A percentile compares a stretch with the other conserved stretches of the same genome.
phyloP scores from a whole-genome alignment of 2,113 vertebrate genomes.

The Odontophorus gujanensis region DNA sequence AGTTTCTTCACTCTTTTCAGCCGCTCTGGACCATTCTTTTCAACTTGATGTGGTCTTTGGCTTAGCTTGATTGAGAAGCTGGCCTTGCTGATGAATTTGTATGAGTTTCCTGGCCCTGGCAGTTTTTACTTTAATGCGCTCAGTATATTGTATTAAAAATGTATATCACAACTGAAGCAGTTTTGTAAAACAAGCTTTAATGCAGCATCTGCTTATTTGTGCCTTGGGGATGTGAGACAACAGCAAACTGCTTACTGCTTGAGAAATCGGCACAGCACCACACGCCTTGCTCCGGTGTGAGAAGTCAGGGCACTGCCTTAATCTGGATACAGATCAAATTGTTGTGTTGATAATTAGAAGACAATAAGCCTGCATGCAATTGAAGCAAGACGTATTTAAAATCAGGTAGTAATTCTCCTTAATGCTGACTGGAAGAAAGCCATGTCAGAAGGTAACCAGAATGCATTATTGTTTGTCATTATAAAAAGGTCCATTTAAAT shows the following conservation, averaged over 20 bases:
- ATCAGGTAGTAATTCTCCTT: constrained; percentile 58
- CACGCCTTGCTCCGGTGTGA: constrained; percentile 23
- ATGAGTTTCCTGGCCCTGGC: constrained; percentile 55
- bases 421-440: constrained; percentile 59
- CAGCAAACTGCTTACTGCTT: constrained; percentile 70
- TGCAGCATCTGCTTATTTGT: constrained; percentile 73
- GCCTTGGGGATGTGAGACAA: constrained; percentile 58
- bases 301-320: constrained; percentile 49
- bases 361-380: constrained; percentile 56
- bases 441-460: constrained; percentile 43
- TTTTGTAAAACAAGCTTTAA: constrained; percentile 73
- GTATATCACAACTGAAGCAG: constrained; percentile 73
- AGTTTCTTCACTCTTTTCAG: constrained; percentile 21
- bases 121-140: constrained; percentile 40
- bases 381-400: constrained; percentile 53
- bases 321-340: constrained; percentile 45
- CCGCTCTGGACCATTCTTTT: background rate
- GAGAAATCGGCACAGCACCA: constrained; percentile 56
- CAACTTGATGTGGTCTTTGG: background rate
- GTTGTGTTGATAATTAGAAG: constrained; percentile 65
- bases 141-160: constrained; percentile 78
- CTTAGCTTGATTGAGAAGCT: constrained; percentile 52
- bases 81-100: constrained; percentile 67
- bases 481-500: constrained; percentile 62
- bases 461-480: constrained; percentile 48